Conservation (phyloP, 2,113 vertebrate species). For the Eolophus roseicapilla region DNA sequence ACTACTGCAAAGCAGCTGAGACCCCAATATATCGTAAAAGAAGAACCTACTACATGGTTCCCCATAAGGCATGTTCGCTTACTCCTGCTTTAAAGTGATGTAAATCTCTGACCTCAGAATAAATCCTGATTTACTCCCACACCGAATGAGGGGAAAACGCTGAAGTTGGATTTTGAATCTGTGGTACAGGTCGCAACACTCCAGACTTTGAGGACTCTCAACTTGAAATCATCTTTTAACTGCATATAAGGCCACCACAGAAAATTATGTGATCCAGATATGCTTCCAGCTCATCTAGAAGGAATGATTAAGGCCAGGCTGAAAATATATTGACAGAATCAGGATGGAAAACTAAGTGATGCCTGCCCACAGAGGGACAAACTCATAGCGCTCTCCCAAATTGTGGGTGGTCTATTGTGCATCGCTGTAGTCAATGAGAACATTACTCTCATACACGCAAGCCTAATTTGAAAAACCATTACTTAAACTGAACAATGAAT, state of each 20-base stretch:
- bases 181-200: not conserved
- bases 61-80: not conserved
- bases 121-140: not conserved
- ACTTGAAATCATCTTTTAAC: not conserved
- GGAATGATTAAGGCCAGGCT: not conserved
- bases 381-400: not conserved
- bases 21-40: not conserved
- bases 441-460: slow-evolving; percentile 1
- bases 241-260: not conserved
- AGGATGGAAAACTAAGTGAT: not conserved
- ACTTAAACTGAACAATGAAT: slow-evolving; percentile 34
- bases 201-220: not conserved
- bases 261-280: not conserved
- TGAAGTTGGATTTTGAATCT: not conserved
- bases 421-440: not conserved
- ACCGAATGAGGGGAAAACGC: not conserved
- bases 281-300: not conserved
- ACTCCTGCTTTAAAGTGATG: not conserved
- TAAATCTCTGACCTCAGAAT: not conserved
- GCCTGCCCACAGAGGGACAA: slow-evolving; percentile 18
- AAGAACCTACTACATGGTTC: not conserved
- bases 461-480: slow-evolving; percentile 21
- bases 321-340: not conserved
- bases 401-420: slow-evolving; percentile 46
- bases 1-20: not conserved